Evolutionary conservation across 2,797 vertebrate genomes (phyloP).

Genomic region (Lateolabrax maculatus): DNA sequence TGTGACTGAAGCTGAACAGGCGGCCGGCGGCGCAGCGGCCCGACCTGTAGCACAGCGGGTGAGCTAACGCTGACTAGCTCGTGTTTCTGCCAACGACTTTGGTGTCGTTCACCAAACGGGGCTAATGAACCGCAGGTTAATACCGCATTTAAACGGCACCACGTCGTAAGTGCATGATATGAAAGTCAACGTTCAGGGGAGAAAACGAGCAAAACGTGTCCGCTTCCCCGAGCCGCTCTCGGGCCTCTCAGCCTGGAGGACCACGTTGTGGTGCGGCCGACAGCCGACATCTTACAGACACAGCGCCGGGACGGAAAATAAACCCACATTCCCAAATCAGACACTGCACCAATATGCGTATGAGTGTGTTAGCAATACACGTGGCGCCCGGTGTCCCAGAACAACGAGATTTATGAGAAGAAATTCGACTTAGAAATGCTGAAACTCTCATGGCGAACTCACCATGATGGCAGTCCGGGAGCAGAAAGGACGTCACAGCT

Average conservation of each 20-base stretch:
- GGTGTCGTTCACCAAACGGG: not conserved
- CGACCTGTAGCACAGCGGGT: no score
- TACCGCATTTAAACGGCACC: no score
- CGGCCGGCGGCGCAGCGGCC: no score
- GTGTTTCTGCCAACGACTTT: not conserved
- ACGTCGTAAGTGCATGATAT: accelerated
- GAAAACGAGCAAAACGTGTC: accelerated
- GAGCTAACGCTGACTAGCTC: slow-evolving; percentile 17
- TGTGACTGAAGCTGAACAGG: accelerated
- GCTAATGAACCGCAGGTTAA: accelerated
- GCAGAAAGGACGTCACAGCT: slow-evolving; percentile 77
- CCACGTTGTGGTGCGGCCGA: slow-evolving; percentile 74
- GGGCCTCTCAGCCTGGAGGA: slow-evolving; percentile 31
- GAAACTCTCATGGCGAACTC: slow-evolving; percentile 66
- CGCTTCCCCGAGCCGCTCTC: accelerated
- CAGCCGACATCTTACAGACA: slow-evolving; percentile 41
- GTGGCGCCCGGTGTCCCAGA: accelerated
- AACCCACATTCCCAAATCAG: accelerated
- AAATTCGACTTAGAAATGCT: slow-evolving; percentile 24
- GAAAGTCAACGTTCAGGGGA: accelerated
- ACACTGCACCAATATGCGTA: accelerated
- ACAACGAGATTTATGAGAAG: accelerated
- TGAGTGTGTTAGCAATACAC: accelerated
- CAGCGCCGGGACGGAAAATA: not conserved
- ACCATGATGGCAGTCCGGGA: slow-evolving; percentile 90